Evolutionary conservation across 2,888 invertebrate species (phyloP).

Genomic region (Andrena praecox): DNA sequence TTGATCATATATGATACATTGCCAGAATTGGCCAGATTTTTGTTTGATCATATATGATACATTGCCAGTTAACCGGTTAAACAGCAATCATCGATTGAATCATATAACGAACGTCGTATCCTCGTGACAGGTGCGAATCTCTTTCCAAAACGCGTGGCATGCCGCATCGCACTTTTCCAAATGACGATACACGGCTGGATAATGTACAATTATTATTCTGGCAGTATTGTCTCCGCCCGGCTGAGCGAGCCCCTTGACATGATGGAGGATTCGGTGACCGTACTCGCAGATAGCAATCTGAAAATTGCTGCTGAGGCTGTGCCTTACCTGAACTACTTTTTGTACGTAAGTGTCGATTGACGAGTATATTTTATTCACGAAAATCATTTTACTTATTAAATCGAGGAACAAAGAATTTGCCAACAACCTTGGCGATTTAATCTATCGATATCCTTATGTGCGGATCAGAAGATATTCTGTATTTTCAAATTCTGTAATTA

Average conservation of each 20-base stretch:
- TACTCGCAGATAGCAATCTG: conserved; percentile 73
- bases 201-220: conserved; percentile 80
- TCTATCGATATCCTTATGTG: too few species aligned
- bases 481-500: too few species aligned
- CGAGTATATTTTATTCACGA: not conserved
- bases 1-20: too few species aligned
- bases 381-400: too few species aligned
- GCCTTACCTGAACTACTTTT: conserved; percentile 72
- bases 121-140: conserved; percentile 73
- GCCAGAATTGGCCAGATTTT: too few species aligned
- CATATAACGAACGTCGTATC: not conserved
- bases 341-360: conserved; percentile 63
- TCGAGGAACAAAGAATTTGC: too few species aligned
- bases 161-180: conserved; percentile 76
- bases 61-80: too few species aligned
- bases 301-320: conserved; percentile 76
- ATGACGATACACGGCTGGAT: conserved; percentile 77
- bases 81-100: not conserved
- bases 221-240: conserved; percentile 79
- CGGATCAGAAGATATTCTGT: too few species aligned
- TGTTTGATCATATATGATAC: too few species aligned
- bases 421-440: too few species aligned
- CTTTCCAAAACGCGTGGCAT: conserved; percentile 70
- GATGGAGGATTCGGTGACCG: conserved; percentile 80
- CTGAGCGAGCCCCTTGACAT: conserved; percentile 78